Percentiles rank a stretch among this genome's conserved stretches.
Conservation (phyloP, 2,797 vertebrate genomes). For the Lophotriccus pileatus region DNA sequence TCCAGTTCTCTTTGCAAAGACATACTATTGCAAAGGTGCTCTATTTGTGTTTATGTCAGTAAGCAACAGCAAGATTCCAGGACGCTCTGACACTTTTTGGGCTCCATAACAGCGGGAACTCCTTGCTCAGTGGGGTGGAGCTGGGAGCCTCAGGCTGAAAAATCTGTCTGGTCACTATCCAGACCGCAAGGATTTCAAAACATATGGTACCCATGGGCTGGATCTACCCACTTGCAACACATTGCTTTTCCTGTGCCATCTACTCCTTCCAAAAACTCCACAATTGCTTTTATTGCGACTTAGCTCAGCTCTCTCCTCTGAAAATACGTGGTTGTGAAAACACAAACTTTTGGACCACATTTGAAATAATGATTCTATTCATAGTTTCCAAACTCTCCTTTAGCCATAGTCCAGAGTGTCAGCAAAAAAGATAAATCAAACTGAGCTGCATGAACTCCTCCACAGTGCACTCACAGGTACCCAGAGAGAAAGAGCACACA, state of each 20-base stretch:
- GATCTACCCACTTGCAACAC: conserved; percentile 21
- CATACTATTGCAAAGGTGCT: neutral
- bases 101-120: neutral
- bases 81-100: neutral
- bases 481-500: neutral
- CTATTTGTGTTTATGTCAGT: neutral
- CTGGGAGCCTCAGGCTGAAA: neutral
- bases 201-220: neutral
- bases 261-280: neutral
- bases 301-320: neutral
- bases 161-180: neutral
- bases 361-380: neutral
- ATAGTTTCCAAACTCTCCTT: neutral
- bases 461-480: neutral
- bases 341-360: neutral
- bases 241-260: neutral
- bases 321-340: neutral
- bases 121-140: neutral
- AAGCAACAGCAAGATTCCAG: neutral
- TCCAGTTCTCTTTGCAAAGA: neutral
- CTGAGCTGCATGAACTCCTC: neutral
- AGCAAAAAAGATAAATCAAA: neutral
- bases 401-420: neutral
- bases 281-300: neutral
- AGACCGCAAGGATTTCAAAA: conserved; percentile 29